phyloP scores from a whole-genome alignment of 2,888 invertebrate species.

The Netelia virgata region DNA sequence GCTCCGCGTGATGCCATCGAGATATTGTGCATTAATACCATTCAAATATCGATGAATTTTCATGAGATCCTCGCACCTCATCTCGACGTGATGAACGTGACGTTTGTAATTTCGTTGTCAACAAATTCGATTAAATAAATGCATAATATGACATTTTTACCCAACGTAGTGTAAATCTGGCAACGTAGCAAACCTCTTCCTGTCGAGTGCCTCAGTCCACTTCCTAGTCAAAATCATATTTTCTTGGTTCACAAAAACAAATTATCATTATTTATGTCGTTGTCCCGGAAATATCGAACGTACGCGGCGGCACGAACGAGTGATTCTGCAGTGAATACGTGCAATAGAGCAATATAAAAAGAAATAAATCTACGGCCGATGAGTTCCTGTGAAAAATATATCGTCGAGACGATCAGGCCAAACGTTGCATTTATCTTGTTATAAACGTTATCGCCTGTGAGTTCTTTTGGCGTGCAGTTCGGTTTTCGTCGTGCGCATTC shows the following conservation, averaged over 20 bases:
- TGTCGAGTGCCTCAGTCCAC: conserved; percentile 79
- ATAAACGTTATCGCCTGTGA: conserved; percentile 2
- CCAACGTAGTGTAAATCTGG: conserved; percentile 80
- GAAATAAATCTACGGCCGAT: neutral
- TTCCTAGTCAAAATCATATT: conserved; percentile 81
- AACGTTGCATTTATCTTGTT: conserved; percentile 25
- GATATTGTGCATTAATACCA: conserved; percentile 74
- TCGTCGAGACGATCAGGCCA: conserved; percentile 3
- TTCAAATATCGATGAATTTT: conserved; percentile 63
- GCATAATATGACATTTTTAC: conserved; percentile 76
- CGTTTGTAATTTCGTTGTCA: conserved; percentile 45
- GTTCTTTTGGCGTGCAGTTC: conserved; percentile 4
- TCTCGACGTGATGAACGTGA: conserved; percentile 39
- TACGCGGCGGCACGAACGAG: neutral
- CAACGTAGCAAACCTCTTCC: conserved; percentile 81
- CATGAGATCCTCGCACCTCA: conserved; percentile 39
- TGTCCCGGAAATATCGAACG: neutral
- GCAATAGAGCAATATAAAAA: neutral
- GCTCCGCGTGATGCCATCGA: conserved; percentile 81
- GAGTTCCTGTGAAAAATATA: neutral
- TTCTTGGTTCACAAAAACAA: conserved; percentile 72
- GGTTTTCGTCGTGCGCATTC: conserved; percentile 9
- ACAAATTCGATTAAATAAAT: conserved; percentile 70
- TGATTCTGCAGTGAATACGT: neutral
- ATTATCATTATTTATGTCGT: conserved; percentile 65